Percentiles rank a stretch among this genome's conserved stretches.
Conservation (phyloP, 2,888 invertebrate species). For the Trilocha varians region DNA sequence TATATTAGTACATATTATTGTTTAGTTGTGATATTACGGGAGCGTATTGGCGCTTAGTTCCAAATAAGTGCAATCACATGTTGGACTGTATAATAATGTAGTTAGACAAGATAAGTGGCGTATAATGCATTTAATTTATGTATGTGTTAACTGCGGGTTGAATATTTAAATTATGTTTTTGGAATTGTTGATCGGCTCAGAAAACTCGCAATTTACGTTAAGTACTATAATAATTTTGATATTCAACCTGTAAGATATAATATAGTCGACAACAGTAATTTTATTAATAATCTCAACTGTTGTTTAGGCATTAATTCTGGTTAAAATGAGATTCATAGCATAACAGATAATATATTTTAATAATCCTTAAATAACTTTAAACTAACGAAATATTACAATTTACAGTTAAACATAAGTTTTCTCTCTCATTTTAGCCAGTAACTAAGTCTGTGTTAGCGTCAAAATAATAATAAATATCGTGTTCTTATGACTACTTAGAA, state of each 20-base stretch:
- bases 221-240: conserved; percentile 4
- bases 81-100: conserved; percentile 54
- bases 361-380: neutral
- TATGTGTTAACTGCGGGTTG: conserved; percentile 33
- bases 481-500: conserved; percentile 33
- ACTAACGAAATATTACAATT: neutral
- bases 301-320: conserved; percentile 24
- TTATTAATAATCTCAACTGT: conserved; percentile 16
- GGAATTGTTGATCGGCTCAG: no score
- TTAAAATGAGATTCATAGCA: conserved; percentile 33
- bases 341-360: conserved; percentile 1
- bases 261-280: conserved; percentile 1
- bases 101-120: conserved; percentile 63
- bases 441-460: conserved; percentile 45
- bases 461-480: conserved; percentile 33
- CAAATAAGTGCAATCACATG: conserved; percentile 53
- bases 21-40: conserved; percentile 65
- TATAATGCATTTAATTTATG: conserved; percentile 67
- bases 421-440: conserved; percentile 52
- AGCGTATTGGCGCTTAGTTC: conserved; percentile 39
- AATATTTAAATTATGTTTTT: no score
- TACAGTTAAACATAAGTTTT: conserved; percentile 15
- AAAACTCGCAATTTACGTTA: no score
- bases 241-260: conserved; percentile 19
- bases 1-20: conserved; percentile 40